These are phyloP conservation scores for Drosophila tristis DNA, from an alignment of 1,140 invertebrate species.

Conservation along the genomic window DNA sequence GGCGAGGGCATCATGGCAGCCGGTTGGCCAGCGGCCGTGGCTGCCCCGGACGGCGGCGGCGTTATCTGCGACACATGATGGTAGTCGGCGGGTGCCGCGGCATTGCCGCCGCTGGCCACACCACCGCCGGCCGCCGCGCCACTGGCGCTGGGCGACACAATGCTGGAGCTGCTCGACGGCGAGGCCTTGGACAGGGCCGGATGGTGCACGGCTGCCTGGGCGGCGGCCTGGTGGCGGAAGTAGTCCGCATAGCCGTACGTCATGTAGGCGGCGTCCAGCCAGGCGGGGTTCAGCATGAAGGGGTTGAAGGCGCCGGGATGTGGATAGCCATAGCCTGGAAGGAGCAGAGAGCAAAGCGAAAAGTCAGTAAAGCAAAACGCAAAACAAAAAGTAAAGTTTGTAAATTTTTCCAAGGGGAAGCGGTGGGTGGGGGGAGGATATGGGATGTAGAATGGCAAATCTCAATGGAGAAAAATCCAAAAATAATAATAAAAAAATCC, in stretches of 20 bases:
- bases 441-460: too few species aligned
- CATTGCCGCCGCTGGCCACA: constrained; percentile 24
- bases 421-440: neutral
- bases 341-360: constrained; percentile 74
- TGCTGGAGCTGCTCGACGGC: constrained; percentile 14
- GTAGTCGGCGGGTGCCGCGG: constrained; percentile 48
- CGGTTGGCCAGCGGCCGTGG: constrained; percentile 42
- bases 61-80: constrained; percentile 30
- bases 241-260: constrained; percentile 89
- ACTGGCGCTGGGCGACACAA: neutral
- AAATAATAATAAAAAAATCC: too few species aligned
- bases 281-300: constrained; percentile 89
- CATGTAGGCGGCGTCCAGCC: constrained; percentile 91
- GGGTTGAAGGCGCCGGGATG: constrained; percentile 89
- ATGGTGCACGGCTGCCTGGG: constrained; percentile 70
- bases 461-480: too few species aligned
- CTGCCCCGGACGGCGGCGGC: constrained; percentile 55
- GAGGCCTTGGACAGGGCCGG: constrained; percentile 87
- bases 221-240: constrained; percentile 82
- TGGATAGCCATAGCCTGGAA: constrained; percentile 89
- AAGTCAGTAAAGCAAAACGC: constrained; percentile 20
- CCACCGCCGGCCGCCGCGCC: constrained; percentile 2
- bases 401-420: neutral
- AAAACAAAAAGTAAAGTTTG: neutral
- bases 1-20: constrained; percentile 81